Conservation (phyloP, 2,888 invertebrate species). For the Portevinia maculata region DNA sequence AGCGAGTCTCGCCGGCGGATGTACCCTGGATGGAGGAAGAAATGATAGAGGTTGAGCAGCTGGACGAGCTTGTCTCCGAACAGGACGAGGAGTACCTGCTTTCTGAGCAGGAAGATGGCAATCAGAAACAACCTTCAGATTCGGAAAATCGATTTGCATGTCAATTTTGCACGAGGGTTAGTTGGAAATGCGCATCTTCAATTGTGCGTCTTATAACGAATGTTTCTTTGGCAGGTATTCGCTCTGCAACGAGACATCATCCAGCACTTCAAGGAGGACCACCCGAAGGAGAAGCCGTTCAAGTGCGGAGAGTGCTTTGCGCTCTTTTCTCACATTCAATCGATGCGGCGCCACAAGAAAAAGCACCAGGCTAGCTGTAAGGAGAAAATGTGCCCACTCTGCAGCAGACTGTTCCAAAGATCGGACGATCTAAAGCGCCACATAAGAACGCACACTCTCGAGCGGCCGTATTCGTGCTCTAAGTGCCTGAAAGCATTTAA, state of each 20-base stretch:
- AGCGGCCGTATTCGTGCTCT: conserved; percentile 76
- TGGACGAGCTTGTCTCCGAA: conserved; percentile 16
- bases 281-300: conserved; percentile 56
- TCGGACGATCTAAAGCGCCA: conserved; percentile 77
- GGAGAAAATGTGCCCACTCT: conserved; percentile 76
- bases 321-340: conserved; percentile 53
- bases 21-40: conserved; percentile 8
- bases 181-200: neutral
- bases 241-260: conserved; percentile 46
- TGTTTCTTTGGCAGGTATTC: conserved; percentile 27
- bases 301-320: conserved; percentile 35
- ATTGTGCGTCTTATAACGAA: neutral
- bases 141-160: conserved; percentile 5
- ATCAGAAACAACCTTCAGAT: neutral
- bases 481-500: conserved; percentile 77
- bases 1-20: neutral
- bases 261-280: conserved; percentile 44
- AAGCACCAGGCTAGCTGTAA: conserved; percentile 74
- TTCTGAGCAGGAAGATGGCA: neutral
- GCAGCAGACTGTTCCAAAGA: conserved; percentile 75
- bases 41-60: conserved; percentile 31
- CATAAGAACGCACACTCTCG: conserved; percentile 77
- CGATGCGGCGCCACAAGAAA: conserved; percentile 75
- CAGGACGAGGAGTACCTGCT: conserved; percentile 6
- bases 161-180: conserved; percentile 29